phyloP scores from a whole-genome alignment of 2,113 vertebrate genomes.

The Dipodomys spectabilis region DNA sequence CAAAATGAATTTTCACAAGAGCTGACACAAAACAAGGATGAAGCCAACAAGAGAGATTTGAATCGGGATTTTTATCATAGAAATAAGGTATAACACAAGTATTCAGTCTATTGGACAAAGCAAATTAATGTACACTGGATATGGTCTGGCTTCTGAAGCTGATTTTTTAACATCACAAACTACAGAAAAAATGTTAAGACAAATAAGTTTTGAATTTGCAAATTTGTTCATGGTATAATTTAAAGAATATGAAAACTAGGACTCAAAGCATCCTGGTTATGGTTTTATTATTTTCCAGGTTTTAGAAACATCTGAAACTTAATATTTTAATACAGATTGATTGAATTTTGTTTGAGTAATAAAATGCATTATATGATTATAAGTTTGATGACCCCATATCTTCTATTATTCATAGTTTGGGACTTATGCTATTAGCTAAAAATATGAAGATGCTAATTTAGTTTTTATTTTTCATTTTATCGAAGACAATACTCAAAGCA shows the following conservation, averaged over 20 bases:
- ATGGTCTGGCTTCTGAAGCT: not conserved
- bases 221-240: not conserved
- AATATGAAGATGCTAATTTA: not conserved
- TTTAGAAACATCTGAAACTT: conserved; percentile 49
- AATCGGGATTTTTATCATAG: not conserved
- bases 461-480: not conserved
- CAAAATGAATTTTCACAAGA: not conserved
- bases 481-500: not conserved
- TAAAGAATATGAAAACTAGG: not conserved
- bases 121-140: not conserved
- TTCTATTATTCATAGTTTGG: conserved; percentile 19
- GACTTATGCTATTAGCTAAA: conserved; percentile 1
- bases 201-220: not conserved
- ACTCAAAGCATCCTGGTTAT: not conserved
- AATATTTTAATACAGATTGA: conserved; percentile 30
- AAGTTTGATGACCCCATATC: not conserved
- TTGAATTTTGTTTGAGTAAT: not conserved
- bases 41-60: not conserved
- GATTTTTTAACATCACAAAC: not conserved
- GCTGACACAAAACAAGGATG: not conserved
- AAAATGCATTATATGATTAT: conserved; percentile 34
- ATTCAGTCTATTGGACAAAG: not conserved
- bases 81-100: not conserved
- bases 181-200: not conserved
- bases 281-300: conserved; percentile 1